Conservation (phyloP, 2,888 invertebrate species). For the Dermolepida albohirtum region DNA sequence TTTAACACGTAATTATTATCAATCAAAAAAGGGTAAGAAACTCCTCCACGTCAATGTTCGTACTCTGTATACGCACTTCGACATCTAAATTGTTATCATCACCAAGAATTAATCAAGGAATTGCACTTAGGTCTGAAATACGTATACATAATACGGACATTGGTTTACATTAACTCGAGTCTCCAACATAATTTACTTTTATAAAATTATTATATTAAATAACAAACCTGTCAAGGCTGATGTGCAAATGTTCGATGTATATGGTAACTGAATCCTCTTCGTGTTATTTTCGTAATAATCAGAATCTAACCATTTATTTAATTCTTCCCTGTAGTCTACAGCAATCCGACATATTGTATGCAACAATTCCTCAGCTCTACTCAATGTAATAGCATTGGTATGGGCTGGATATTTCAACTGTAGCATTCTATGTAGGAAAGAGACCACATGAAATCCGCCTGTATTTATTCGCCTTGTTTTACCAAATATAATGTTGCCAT, state of each 20-base stretch:
- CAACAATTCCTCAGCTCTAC: slow-evolving; percentile 87
- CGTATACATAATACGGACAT: too few species aligned
- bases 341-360: slow-evolving; percentile 85
- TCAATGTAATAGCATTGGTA: slow-evolving; percentile 86
- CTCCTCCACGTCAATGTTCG: too few species aligned
- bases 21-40: neutral
- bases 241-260: slow-evolving; percentile 72
- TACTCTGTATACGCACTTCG: too few species aligned
- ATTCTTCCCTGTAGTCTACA: slow-evolving; percentile 81
- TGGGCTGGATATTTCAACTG: slow-evolving; percentile 96
- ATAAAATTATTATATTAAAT: too few species aligned
- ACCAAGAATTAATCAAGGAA: too few species aligned
- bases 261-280: slow-evolving; percentile 88
- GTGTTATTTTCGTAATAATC: slow-evolving; percentile 88
- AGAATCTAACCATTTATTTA: slow-evolving; percentile 83
- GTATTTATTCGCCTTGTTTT: slow-evolving; percentile 86
- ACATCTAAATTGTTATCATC: too few species aligned
- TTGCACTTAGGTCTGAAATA: too few species aligned
- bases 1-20: neutral
- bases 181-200: too few species aligned
- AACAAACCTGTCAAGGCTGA: slow-evolving; percentile 72
- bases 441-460: slow-evolving; percentile 86
- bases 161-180: too few species aligned
- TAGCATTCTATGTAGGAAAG: slow-evolving; percentile 86
- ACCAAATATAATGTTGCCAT: slow-evolving; percentile 75